Percentiles rank a stretch among this genome's conserved stretches.
Evolutionary conservation across 2,113 vertebrate genomes (phyloP).

Genomic region (Heterotilapia buettikoferi): DNA sequence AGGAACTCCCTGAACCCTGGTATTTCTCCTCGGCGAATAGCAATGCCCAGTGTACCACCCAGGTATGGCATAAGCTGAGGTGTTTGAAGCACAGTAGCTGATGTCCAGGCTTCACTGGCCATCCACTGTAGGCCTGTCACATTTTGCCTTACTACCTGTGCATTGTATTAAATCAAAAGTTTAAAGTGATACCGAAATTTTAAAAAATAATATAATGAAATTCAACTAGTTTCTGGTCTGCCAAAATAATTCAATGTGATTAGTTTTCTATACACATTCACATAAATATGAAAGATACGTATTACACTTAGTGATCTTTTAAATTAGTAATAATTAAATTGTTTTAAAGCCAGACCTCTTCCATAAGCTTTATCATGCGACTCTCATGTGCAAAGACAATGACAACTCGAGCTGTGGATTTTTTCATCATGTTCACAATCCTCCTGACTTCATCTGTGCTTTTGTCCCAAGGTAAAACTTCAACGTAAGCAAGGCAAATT

Average conservation of each 20-base stretch:
- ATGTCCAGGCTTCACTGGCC: constrained; percentile 40
- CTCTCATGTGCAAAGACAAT: constrained; percentile 39
- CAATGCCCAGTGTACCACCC: constrained; percentile 31
- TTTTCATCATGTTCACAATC: constrained; percentile 53
- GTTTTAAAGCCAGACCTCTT: neutral
- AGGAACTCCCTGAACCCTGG: constrained; percentile 16
- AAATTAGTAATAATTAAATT: neutral
- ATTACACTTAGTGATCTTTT: neutral
- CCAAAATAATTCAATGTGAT: neutral
- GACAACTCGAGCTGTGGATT: constrained; percentile 43
- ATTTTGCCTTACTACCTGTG: constrained; percentile 49
- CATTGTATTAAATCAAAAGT: neutral
- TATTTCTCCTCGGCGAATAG: constrained; percentile 56
- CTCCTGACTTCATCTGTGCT: constrained; percentile 17
- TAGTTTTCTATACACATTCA: neutral
- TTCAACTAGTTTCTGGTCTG: neutral
- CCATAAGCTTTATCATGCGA: neutral
- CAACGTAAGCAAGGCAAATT: constrained; percentile 54
- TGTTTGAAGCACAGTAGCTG: constrained; percentile 8
- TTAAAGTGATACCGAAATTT: neutral
- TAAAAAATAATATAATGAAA: neutral
- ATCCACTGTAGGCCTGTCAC: constrained; percentile 65
- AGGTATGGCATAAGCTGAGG: constrained; percentile 29
- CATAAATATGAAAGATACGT: neutral
- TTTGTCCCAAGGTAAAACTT: constrained; percentile 53